Evolutionary conservation across 2,888 invertebrate species (phyloP).

Genomic region (Aproaerema taeniolella): DNA sequence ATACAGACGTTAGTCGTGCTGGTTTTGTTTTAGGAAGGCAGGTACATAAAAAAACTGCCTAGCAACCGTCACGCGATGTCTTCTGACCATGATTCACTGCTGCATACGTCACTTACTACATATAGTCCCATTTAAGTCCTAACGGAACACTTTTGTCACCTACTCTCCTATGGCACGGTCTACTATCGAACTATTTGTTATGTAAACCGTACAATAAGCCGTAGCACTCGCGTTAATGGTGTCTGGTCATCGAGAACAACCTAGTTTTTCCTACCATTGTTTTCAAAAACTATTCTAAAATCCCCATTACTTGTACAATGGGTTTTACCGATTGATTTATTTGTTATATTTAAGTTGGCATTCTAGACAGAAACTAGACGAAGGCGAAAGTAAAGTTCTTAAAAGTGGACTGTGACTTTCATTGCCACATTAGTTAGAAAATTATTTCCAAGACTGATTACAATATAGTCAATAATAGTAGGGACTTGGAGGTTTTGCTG

Average conservation of each 20-base stretch:
- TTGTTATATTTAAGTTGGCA: background rate
- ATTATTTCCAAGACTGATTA: too few species aligned
- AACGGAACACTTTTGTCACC: slow-evolving; percentile 43
- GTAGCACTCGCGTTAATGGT: slow-evolving; percentile 43
- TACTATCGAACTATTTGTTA: slow-evolving; percentile 53
- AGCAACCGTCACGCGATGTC: slow-evolving; percentile 22
- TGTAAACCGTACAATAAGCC: slow-evolving; percentile 53
- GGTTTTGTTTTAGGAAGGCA: too few species aligned
- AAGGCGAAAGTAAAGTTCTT: background rate
- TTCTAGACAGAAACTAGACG: background rate
- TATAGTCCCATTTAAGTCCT: slow-evolving; percentile 35
- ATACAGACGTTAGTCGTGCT: too few species aligned
- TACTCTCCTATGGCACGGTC: slow-evolving; percentile 33
- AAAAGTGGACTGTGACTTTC: too few species aligned
- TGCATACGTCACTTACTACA: slow-evolving; percentile 23
- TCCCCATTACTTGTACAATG: slow-evolving; percentile 8
- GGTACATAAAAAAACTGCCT: slow-evolving; percentile 21
- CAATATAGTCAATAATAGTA: too few species aligned
- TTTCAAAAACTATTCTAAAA: slow-evolving; percentile 16
- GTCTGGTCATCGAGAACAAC: slow-evolving; percentile 35
- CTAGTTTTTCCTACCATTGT: slow-evolving; percentile 30
- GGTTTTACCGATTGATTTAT: slow-evolving; percentile 3
- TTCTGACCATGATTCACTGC: slow-evolving; percentile 25
- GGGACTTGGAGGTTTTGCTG: too few species aligned
- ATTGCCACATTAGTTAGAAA: too few species aligned